Conservation (phyloP, 2,888 invertebrate genomes). For the Drosophila kokeensis region DNA sequence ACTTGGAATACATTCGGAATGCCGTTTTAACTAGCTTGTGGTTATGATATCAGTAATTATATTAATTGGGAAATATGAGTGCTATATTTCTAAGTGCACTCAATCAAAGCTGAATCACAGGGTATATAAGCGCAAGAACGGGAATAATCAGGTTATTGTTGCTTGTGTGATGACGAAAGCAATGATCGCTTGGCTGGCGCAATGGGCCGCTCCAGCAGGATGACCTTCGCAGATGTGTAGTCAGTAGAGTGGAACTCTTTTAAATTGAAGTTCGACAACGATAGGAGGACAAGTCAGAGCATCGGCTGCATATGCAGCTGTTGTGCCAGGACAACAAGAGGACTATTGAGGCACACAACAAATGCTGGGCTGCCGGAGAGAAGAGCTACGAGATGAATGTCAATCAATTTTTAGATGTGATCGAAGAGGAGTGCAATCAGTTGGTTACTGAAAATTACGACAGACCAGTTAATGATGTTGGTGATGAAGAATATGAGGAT, state of each 20-base stretch:
- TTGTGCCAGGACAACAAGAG: conserved; percentile 23
- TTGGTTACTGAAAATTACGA: no score
- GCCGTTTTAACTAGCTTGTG: not conserved
- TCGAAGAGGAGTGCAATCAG: not conserved
- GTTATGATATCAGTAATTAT: not conserved
- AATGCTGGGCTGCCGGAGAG: conserved; percentile 11
- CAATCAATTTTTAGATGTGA: conserved; percentile 38
- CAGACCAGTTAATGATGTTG: not conserved
- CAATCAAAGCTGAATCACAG: conserved; percentile 11
- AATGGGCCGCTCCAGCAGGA: conserved; percentile 8
- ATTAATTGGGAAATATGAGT: not conserved
- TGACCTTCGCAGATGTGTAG: conserved; percentile 10
- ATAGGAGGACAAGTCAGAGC: conserved; percentile 4
- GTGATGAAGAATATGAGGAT: not conserved
- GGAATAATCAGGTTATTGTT: not conserved
- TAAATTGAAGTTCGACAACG: conserved; percentile 28
- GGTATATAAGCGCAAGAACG: conserved; percentile 12
- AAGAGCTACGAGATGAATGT: conserved; percentile 41
- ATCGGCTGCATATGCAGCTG: conserved; percentile 2
- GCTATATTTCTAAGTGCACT: not conserved
- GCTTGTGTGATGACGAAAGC: conserved; percentile 10
- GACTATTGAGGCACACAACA: conserved; percentile 34
- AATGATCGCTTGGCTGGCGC: conserved; percentile 11
- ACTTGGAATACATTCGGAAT: not conserved
- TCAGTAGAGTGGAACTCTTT: conserved; percentile 23